Evolutionary conservation across 1,140 invertebrate genomes (phyloP), one percentile per base, ranked within the genome.

Genomic region (Drosophila rufa): DNA sequence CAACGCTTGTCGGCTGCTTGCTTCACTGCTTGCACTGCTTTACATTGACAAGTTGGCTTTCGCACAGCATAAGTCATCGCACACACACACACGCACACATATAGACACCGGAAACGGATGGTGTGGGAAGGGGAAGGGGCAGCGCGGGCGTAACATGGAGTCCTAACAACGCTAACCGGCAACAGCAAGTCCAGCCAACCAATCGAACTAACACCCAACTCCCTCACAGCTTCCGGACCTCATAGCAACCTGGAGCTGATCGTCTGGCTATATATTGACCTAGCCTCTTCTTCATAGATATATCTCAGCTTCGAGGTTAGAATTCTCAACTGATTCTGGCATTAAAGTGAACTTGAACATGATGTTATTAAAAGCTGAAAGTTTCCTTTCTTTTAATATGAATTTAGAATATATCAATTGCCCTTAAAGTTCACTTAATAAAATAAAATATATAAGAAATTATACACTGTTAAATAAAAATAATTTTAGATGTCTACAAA

Each of bases 21-120:
- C 84, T 78, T 87, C 70, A 79, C 19, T 40, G 53, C 53, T 56
- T 56, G 36, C 53, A n/a, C 25, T 33, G 30, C 80, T 87, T 71
- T 70, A 61, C 84, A 84, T 89, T 89, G 84, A 89, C 84, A 89
- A 89, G 85, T 89, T 89, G 80, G 84, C 84, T 89, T 89, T 81
- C 60, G 73, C 80, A 75, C 77, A 75, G 76, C 74, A 75, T 19
- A 66, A 58, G 69, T 61, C 70, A 53, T 43, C 62, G 64, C 50
- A 56, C 40, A 47, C 45, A 56, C 40, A 47, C 45, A 62, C 47
- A 36, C 59, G 65, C 47, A 55, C 46, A 33, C 17, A 27, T 12
- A 19, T 4, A 57, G 43, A 17, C n/a, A 48, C 38, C 50, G 42
- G 14, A 43, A 75, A 47, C 30, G 30, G 62, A 40, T 67, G 64